These are phyloP conservation scores for Pyrrhura leucotis DNA, from an alignment of 2,797 vertebrate species.

Conservation along the genomic window DNA sequence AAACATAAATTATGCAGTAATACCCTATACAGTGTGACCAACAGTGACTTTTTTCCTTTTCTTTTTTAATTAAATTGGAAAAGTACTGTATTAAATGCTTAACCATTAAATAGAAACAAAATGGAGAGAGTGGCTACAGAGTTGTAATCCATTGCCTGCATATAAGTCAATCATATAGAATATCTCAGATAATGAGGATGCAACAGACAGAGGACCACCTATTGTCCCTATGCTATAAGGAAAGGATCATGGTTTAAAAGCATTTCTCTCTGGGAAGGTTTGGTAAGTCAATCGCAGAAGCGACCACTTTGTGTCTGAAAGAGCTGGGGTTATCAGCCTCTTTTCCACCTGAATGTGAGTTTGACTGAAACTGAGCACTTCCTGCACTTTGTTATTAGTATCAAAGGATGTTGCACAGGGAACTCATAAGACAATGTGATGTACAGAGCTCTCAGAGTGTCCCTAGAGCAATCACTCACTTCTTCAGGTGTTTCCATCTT, in stretches of 20 bases:
- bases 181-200: not conserved
- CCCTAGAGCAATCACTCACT: not conserved
- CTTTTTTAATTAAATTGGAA: not conserved
- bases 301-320: not conserved
- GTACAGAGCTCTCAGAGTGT: not conserved
- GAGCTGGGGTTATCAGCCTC: not conserved
- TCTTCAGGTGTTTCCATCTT: not conserved
- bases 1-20: not conserved
- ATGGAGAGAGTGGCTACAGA: not conserved
- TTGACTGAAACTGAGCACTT: conserved; percentile 36
- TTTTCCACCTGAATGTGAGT: not conserved
- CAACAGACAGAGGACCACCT: not conserved
- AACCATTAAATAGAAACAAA: not conserved
- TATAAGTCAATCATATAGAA: not conserved
- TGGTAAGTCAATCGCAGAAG: not conserved
- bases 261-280: not conserved
- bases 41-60: not conserved
- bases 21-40: not conserved
- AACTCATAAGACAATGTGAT: not conserved
- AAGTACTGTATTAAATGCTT: not conserved
- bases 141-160: not conserved
- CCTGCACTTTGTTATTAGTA: not conserved
- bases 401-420: not conserved
- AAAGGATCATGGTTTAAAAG: not conserved
- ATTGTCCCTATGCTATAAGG: not conserved